Conservation (phyloP, 2,797 vertebrate species). For the Borostomias antarcticus region DNA sequence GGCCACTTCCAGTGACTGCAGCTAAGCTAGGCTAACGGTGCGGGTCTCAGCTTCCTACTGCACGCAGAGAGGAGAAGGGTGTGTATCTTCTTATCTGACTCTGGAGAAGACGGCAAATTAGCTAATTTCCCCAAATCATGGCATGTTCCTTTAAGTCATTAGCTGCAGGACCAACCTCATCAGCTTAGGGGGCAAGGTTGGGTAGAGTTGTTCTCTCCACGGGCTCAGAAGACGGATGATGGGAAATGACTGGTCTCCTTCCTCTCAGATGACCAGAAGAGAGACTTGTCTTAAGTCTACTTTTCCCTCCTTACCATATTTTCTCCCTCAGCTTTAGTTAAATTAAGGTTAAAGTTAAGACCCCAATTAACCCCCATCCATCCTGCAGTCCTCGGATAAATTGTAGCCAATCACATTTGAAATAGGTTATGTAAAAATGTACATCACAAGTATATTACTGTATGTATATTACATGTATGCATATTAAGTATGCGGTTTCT, state of each 20-base stretch:
- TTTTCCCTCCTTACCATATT: background rate
- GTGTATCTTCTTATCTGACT: too few relatives aligned
- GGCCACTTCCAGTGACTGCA: too few relatives aligned
- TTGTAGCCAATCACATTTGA: background rate
- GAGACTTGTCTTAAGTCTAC: background rate
- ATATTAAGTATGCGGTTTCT: background rate
- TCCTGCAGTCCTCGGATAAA: background rate
- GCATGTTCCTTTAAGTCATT: too few relatives aligned
- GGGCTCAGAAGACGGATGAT: background rate
- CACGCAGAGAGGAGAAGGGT: too few relatives aligned
- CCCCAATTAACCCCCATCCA: background rate
- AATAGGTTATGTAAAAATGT: background rate
- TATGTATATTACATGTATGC: background rate
- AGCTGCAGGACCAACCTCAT: background rate
- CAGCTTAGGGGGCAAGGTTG: background rate
- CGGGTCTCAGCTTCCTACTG: too few relatives aligned
- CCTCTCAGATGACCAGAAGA: background rate
- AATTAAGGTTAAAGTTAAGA: background rate
- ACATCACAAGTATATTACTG: too few relatives aligned
- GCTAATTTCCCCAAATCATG: too few relatives aligned
- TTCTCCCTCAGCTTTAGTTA: background rate
- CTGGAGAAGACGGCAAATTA: too few relatives aligned
- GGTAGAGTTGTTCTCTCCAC: background rate
- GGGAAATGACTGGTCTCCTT: background rate
- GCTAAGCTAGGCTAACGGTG: too few relatives aligned